Base-by-base conservation (phyloP, 1,140 invertebrate species). In the Augochlora pura region DNA sequence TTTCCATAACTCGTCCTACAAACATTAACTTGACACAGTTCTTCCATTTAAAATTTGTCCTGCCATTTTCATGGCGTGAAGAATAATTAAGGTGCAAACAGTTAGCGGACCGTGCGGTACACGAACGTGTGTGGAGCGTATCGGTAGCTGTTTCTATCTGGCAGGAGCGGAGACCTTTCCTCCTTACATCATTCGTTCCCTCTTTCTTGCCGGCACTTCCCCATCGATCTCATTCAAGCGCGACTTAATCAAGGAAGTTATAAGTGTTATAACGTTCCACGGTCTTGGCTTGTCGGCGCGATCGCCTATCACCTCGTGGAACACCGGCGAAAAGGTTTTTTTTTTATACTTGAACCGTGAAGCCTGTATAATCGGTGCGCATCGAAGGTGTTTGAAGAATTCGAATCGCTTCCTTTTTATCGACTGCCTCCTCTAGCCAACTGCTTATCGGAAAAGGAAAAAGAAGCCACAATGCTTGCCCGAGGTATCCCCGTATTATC, bases 351-450 rank as follows among this genome's bases (percentile, higher is more conserved):
- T 10, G 57, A 46, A 60, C 27, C 54, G 23, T 21, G 38, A 12
- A 21, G 25, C 12, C 54, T 39, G 8, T 21, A 27, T 27, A 42
- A 72, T 63, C n/a, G 32, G 8, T 0, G 16, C 1, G 38, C 38
- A 21, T 46, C 21, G 46, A 62, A 63, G 39, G 64, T 25, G 25
- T 72, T 7, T 25, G 39, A 72, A 63, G 39, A 72, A 63, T 72
- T 63, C 54, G 57, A 62, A 32, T 21, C 39, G 39, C 12, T 18
- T 46, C 25, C 6, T n/a, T 72, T 63, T 57, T 14, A 27, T 49
- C 32, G 23, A 21, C 16, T 57, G 54, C 27, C n/a, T 32, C 25
- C 25, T 38, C 25, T 27, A 18, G 25, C 60, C 27, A 18, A 38
- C 27, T 66, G 23, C 38, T 66, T 46, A 46, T 12, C 10, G 39